Evolutionary conservation across 2,888 invertebrate species (phyloP).

Genomic region (Ashinkailepas kermadecensis): DNA sequence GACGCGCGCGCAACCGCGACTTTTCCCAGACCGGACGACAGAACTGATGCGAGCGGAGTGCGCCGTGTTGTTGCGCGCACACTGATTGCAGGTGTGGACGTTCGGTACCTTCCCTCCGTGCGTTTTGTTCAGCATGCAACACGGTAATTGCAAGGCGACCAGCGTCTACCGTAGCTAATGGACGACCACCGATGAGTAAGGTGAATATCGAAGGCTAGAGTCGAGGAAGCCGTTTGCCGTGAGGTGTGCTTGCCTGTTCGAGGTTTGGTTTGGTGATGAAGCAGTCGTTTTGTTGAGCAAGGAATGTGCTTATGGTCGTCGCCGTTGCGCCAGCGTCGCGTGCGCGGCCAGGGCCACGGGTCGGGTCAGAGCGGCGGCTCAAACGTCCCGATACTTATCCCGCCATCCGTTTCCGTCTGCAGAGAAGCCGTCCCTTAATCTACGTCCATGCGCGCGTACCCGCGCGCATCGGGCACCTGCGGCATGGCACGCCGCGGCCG

Average conservation of each 20-base stretch:
- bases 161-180: background rate
- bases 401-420: background rate
- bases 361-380: background rate
- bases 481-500: background rate
- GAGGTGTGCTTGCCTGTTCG: background rate
- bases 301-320: background rate
- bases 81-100: too few species aligned
- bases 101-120: too few species aligned
- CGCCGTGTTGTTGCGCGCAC: too few species aligned
- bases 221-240: background rate
- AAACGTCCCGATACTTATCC: background rate
- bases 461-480: background rate
- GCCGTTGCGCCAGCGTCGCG: background rate
- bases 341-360: background rate
- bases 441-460: background rate
- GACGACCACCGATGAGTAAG: background rate
- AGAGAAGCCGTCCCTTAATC: background rate
- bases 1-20: too few species aligned
- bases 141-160: too few species aligned
- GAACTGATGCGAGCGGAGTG: too few species aligned
- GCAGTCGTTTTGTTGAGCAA: constrained; percentile 1
- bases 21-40: too few species aligned
- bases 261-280: background rate
- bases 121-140: too few species aligned
- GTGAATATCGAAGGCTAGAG: background rate